These are phyloP conservation scores for Poeciliopsis paucimaculata DNA, from an alignment of 2,797 vertebrate species.

Conservation along the genomic window DNA sequence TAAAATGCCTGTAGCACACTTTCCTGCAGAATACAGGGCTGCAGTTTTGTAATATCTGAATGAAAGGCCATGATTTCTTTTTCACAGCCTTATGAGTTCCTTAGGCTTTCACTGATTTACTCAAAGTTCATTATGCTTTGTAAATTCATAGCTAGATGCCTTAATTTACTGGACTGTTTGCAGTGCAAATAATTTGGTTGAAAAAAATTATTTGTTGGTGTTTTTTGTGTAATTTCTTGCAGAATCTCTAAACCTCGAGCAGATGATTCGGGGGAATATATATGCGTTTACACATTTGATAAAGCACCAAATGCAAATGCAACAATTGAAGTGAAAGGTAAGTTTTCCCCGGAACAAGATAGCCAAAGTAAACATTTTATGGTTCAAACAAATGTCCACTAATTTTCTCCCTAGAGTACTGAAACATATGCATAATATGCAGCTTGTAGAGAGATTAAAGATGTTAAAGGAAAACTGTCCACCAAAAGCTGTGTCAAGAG, in stretches of 20 bases:
- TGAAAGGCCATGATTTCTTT: constrained; percentile 48
- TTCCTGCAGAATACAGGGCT: constrained; percentile 51
- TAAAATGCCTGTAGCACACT: constrained; percentile 68
- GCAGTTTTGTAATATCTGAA: constrained; percentile 53
- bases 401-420: neutral
- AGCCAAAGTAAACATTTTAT: neutral
- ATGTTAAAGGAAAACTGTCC: constrained; percentile 35
- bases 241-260: constrained; percentile 92
- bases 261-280: constrained; percentile 95
- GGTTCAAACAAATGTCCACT: neutral
- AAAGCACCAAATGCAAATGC: constrained; percentile 91
- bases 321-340: constrained; percentile 98
- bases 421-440: neutral
- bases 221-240: constrained; percentile 55
- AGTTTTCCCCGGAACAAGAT: constrained; percentile 18
- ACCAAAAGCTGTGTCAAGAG: constrained; percentile 48
- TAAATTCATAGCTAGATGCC: constrained; percentile 35
- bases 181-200: constrained; percentile 12
- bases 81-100: constrained; percentile 13
- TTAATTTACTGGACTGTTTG: constrained; percentile 29
- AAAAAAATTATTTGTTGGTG: constrained; percentile 22
- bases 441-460: constrained; percentile 18
- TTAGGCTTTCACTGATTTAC: constrained; percentile 39
- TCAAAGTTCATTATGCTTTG: constrained; percentile 50
- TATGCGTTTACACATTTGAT: constrained; percentile 93